Conservation (phyloP, 1,140 invertebrate genomes). For the Homalodisca vitripennis region DNA sequence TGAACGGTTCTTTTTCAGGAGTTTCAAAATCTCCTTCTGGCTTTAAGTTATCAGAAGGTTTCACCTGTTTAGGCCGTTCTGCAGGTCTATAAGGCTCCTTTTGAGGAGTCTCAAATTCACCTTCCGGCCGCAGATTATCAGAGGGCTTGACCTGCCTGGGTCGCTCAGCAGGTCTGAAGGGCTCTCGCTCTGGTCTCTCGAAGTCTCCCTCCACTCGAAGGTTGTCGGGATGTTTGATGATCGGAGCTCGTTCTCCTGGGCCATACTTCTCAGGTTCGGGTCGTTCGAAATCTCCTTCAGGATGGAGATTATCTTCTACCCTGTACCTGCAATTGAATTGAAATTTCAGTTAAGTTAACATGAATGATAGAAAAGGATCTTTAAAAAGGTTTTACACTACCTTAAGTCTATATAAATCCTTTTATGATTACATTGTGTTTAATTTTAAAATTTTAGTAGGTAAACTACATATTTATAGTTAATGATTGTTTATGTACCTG, state of each 20-base stretch:
- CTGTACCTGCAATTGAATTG: constrained; percentile 43
- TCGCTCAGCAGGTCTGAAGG: constrained; percentile 47
- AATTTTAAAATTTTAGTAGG: too few species aligned
- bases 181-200: constrained; percentile 41
- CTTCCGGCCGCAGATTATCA: constrained; percentile 55
- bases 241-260: constrained; percentile 47
- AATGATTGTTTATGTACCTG: constrained; percentile 22
- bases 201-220: constrained; percentile 51
- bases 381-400: too few species aligned
- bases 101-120: constrained; percentile 48
- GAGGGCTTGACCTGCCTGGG: constrained; percentile 43
- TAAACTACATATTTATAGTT: too few species aligned
- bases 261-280: constrained; percentile 38
- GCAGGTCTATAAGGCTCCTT: constrained; percentile 49
- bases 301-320: constrained; percentile 49
- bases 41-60: constrained; percentile 55
- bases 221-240: constrained; percentile 48
- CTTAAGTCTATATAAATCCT: too few species aligned
- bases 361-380: too few species aligned
- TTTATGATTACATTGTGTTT: too few species aligned
- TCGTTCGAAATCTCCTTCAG: constrained; percentile 50
- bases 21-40: constrained; percentile 55
- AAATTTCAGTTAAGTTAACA: too few species aligned
- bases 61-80: constrained; percentile 51
- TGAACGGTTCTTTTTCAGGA: constrained; percentile 42